A percentile compares a stretch with the other conserved stretches of the same genome.
These are phyloP conservation scores for Chelidonichthys spinosus DNA, from an alignment of 2,797 vertebrate species.

Conservation along the genomic window DNA sequence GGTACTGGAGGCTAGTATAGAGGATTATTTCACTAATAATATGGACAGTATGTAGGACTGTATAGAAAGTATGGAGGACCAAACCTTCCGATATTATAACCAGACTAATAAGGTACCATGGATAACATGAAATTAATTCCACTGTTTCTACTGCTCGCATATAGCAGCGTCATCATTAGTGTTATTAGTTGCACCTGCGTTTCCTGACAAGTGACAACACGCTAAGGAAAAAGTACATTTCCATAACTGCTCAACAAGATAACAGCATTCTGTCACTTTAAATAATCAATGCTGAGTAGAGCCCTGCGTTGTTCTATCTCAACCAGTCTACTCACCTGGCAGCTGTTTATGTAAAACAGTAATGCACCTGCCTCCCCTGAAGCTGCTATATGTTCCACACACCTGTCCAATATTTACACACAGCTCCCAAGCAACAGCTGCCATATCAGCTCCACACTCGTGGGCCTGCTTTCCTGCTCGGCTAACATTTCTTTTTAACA, in stretches of 20 bases:
- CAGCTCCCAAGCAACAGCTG: constrained; percentile 33
- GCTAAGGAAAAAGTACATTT: background rate
- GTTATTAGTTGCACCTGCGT: constrained; percentile 5
- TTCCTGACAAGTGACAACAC: background rate
- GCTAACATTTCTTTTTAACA: background rate
- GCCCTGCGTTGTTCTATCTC: background rate
- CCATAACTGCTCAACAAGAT: background rate
- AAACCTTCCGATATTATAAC: too few relatives aligned
- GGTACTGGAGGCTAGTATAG: background rate
- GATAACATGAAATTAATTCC: constrained; percentile 7
- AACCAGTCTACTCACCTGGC: constrained; percentile 30
- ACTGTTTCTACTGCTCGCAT: background rate
- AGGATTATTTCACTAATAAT: background rate
- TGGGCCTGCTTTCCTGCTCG: constrained; percentile 29
- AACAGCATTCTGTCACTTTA: background rate
- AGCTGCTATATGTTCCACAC: constrained; percentile 18
- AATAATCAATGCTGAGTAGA: background rate
- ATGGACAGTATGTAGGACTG: too few relatives aligned
- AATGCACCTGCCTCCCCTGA: constrained; percentile 25
- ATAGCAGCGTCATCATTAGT: background rate
- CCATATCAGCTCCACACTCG: constrained; percentile 23
- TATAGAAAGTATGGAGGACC: too few relatives aligned
- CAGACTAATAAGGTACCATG: background rate
- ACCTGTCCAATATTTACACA: constrained; percentile 45
- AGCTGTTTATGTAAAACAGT: constrained; percentile 29